Evolutionary conservation across 2,888 invertebrate species (phyloP), one percentile per base, ranked within the genome.

Genomic region (Diogma glabrata): DNA sequence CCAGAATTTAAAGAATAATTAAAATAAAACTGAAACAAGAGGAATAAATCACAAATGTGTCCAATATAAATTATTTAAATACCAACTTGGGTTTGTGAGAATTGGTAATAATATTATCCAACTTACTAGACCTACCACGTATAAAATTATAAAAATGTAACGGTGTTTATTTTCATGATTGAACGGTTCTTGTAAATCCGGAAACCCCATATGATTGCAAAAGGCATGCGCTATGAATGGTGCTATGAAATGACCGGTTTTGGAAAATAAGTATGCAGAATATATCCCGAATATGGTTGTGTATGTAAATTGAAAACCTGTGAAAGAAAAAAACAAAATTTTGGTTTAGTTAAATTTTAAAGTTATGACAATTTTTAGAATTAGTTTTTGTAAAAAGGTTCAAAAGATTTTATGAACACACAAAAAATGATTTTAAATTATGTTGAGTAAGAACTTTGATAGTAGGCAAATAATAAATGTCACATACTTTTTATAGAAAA

Each of bases 151-250:
- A 3, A 89, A 75, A 20, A 83, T 65, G 12, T 75, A 66, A 57
- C 84, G 77, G 58, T 83, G 77, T 5, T 76, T 72, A 53, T 73
- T 52, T 50, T 61, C 60, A 48, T 68, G 80, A 19, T 75, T 75
- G 53, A 77, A 64, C 4, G 87, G 71, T 63, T 87, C 91, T 3
- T 76, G 74, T 56, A 95, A 75, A 66, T 93, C 88, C 0, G 95
- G 95, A 63, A 95, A 86, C 7, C 95, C 95, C 91, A 96, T 93
- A 69, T 91, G 88, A 69, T 96, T 96, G 70, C 96, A 96, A 68
- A 94, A 93, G 26, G 90, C 85, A 68, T 96, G 96, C 2, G 86
- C 92, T 14, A 91, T 69, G 59, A 94, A 80, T 3, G 92, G 88
- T 1, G 94, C 89, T 16, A 84, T 74, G 60, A 95, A 81, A 67